Conservation (phyloP, 2,888 invertebrate genomes). For the Rhagium mordax region DNA sequence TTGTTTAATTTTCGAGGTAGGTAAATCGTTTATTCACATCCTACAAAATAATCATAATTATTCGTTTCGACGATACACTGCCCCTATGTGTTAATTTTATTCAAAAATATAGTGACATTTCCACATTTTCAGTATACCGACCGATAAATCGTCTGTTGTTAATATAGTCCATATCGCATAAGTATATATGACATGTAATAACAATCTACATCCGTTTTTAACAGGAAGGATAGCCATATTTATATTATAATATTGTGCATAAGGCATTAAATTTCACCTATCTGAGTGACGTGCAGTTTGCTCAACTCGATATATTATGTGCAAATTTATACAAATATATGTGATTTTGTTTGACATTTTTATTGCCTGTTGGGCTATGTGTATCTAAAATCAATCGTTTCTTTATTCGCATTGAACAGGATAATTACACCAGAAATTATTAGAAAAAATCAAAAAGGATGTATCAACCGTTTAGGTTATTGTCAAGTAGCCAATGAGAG, state of each 20-base stretch:
- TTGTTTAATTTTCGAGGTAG: too few relatives aligned
- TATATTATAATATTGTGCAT: slow-evolving; percentile 17
- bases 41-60: background rate
- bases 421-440: too few relatives aligned
- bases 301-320: background rate
- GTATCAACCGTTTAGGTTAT: too few relatives aligned
- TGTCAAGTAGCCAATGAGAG: too few relatives aligned
- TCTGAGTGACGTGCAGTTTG: background rate
- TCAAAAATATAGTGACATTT: background rate
- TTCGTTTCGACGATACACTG: background rate
- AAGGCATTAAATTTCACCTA: background rate
- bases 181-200: background rate
- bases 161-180: slow-evolving; percentile 1
- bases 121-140: background rate
- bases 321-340: background rate
- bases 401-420: too few relatives aligned
- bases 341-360: background rate
- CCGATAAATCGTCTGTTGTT: background rate
- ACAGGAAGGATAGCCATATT: slow-evolving; percentile 24
- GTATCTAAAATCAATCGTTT: too few relatives aligned
- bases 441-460: too few relatives aligned
- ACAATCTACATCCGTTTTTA: slow-evolving; percentile 12
- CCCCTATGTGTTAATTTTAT: background rate
- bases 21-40: background rate
- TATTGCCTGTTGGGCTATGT: background rate